phyloP scores from a whole-genome alignment of 2,113 vertebrate genomes.

The Menura novaehollandiae region DNA sequence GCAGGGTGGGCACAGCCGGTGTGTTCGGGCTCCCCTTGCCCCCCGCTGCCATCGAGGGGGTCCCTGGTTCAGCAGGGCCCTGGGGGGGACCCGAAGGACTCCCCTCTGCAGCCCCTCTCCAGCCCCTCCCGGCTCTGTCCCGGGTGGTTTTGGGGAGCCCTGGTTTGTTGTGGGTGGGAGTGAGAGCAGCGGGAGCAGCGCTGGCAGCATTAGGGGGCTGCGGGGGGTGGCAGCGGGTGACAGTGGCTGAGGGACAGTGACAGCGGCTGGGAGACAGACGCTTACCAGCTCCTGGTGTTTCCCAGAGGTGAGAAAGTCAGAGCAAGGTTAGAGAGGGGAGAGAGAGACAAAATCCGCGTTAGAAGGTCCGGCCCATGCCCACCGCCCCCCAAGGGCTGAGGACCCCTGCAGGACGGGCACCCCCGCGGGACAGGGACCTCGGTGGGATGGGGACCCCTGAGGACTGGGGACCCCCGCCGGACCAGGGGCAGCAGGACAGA shows the following conservation, averaged over 20 bases:
- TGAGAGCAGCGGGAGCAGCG: background rate
- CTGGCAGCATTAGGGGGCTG: background rate
- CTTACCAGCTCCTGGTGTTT: conserved; percentile 48
- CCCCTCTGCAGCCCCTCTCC: rapidly evolving
- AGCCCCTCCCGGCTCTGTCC: background rate
- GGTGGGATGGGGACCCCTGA: background rate
- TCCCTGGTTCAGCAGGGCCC: background rate
- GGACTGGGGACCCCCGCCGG: background rate
- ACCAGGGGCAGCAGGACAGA: background rate
- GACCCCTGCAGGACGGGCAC: background rate
- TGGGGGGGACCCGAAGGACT: background rate
- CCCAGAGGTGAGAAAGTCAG: conserved; percentile 45
- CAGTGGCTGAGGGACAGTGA: background rate
- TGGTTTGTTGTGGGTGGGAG: background rate
- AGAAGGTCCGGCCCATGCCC: background rate
- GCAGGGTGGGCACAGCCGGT: background rate
- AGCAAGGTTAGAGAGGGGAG: conserved; percentile 32
- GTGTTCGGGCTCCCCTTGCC: background rate
- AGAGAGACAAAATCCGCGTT: conserved; percentile 25
- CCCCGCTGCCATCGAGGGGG: background rate
- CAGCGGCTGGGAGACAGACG: background rate
- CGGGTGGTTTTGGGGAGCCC: background rate
- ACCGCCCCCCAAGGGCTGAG: background rate
- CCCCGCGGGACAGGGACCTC: background rate
- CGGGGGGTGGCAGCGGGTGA: background rate